These are phyloP conservation scores for Virgularia gustaviana DNA, from an alignment of 92 coral and sea anemone species.

Conservation along the genomic window DNA sequence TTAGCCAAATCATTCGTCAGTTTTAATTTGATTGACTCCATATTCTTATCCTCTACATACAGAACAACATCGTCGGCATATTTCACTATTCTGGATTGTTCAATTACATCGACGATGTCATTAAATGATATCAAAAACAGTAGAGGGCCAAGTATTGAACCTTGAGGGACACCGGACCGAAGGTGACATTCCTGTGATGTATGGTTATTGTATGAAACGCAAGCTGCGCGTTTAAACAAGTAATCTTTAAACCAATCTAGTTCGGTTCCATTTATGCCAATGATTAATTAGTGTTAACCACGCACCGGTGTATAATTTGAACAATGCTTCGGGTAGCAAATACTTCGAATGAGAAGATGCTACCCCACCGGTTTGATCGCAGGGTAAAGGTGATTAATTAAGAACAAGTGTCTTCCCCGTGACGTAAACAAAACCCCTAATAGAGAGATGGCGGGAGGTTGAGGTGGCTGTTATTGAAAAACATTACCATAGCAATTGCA, in stretches of 20 bases:
- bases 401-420: too few species aligned
- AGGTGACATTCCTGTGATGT: background rate
- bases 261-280: conserved; percentile 12
- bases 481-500: too few species aligned
- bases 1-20: conserved; percentile 11
- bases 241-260: conserved; percentile 23
- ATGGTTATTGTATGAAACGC: conserved; percentile 13
- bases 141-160: conserved; percentile 17
- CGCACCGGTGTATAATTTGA: too few species aligned
- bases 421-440: too few species aligned
- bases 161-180: conserved; percentile 22
- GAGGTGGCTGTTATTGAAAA: too few species aligned
- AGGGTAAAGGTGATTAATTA: too few species aligned
- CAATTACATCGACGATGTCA: conserved; percentile 22
- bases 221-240: background rate
- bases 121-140: conserved; percentile 20
- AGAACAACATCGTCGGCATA: conserved; percentile 39
- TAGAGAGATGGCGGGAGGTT: too few species aligned
- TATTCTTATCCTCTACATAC: conserved; percentile 21
- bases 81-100: conserved; percentile 26
- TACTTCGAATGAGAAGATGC: too few species aligned
- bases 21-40: conserved; percentile 5
- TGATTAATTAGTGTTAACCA: background rate
- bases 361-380: too few species aligned
- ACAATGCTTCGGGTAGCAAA: too few species aligned